Percentiles rank a stretch among this genome's conserved stretches.
These are phyloP conservation scores for Phrynosoma platyrhinos DNA, from an alignment of 2,113 vertebrate genomes.

Conservation along the genomic window DNA sequence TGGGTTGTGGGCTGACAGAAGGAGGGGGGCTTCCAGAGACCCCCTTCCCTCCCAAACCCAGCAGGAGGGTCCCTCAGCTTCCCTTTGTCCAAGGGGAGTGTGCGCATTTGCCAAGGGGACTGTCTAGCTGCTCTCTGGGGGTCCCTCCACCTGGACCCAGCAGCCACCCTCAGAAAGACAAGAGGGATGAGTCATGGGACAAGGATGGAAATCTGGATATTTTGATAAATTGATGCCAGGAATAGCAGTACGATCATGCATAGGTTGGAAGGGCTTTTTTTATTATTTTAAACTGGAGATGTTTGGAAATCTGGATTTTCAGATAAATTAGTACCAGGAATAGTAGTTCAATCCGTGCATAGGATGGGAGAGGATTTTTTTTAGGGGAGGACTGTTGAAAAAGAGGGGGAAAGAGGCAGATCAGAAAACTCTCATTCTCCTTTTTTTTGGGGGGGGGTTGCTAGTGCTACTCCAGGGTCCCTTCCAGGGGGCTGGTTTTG, in stretches of 20 bases:
- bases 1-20: neutral
- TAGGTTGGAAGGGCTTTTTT: neutral
- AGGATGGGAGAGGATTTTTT: neutral
- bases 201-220: neutral
- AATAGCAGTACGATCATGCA: too few relatives aligned
- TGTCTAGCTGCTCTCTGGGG: too few relatives aligned
- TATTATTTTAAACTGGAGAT: too few relatives aligned
- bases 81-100: neutral
- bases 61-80: too few relatives aligned
- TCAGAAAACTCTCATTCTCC: neutral
- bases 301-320: neutral
- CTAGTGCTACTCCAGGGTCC: fast-evolving
- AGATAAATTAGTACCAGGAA: neutral
- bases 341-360: neutral
- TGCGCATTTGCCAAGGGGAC: too few relatives aligned
- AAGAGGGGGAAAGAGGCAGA: neutral
- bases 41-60: too few relatives aligned
- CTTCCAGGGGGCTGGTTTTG: neutral
- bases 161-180: too few relatives aligned
- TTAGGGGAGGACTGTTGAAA: neutral
- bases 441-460: fast-evolving
- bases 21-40: too few relatives aligned
- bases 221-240: too few relatives aligned
- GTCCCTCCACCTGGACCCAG: too few relatives aligned
- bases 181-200: neutral